These are phyloP conservation scores for Otus sunia DNA, from an alignment of 2,113 vertebrate genomes.

Conservation along the genomic window DNA sequence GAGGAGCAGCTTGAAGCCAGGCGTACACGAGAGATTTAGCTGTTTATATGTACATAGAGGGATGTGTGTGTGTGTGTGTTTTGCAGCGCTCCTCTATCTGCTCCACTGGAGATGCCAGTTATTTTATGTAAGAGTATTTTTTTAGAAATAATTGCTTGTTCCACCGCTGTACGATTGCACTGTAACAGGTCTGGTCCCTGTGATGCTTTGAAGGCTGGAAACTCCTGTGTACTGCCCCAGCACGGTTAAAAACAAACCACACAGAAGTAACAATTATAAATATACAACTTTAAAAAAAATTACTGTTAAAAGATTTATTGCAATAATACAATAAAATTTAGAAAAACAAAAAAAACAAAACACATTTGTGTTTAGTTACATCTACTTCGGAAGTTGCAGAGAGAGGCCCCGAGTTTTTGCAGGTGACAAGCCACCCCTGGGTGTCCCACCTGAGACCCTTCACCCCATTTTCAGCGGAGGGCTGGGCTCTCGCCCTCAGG, in stretches of 20 bases:
- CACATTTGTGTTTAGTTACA: slow-evolving; percentile 46
- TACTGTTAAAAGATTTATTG: slow-evolving; percentile 79
- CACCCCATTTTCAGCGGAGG: neutral
- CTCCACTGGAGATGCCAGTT: neutral
- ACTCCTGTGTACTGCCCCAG: neutral
- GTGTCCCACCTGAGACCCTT: neutral
- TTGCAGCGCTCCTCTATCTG: neutral
- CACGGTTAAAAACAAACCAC: neutral
- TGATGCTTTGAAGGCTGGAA: neutral
- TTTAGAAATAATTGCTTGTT: neutral
- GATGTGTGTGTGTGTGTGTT: no score
- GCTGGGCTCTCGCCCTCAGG: neutral
- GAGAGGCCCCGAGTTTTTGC: neutral
- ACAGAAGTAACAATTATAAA: neutral
- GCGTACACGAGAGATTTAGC: rapidly evolving
- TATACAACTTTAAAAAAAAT: slow-evolving; percentile 34
- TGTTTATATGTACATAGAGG: rapidly evolving
- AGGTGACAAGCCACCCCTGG: neutral
- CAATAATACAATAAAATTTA: slow-evolving; percentile 76
- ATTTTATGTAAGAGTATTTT: neutral
- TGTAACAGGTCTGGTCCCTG: neutral
- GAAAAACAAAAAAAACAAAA: neutral
- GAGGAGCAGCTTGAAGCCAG: neutral
- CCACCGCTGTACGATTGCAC: neutral
- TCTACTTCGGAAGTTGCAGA: slow-evolving; percentile 10